Evolutionary conservation across 1,140 invertebrate genomes (phyloP), one percentile per base, ranked within the genome.

Genomic region (Drosophila mauritiana): DNA sequence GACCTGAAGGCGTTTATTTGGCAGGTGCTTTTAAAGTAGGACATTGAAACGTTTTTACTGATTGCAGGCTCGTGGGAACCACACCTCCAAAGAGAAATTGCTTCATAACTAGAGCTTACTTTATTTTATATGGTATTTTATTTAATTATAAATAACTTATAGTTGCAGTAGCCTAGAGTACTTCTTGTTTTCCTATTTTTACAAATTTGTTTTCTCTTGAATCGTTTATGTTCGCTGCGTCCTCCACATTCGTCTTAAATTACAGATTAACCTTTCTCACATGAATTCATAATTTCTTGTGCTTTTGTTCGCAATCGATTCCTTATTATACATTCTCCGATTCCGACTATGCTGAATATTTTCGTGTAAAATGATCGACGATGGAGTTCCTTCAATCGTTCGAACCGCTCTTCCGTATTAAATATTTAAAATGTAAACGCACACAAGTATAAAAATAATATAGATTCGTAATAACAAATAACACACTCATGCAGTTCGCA

Each of bases 81-180:
- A 6, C 27, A 27, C 12, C n/a, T 10, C 10, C 46, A 37, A 31
- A 48, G n/a, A 8, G 0, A 56, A 39, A 31, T 37, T 20, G 7
- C 13, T 48, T 11, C 0, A 48, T 11, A 69, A 68, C 61, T 51
- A 56, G 10, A 57, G 42, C 59, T 56, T 63, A 67, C 39, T 76
- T 64, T 88, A 86, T 83, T 89, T 89, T 77, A 70, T 89, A 78
- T 84, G 17, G 56, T 86, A 86, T 89, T 88, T 89, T 90, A 84
- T 90, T 89, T 90, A 89, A 84, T 89, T 90, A 89, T 89, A 89
- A 89, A 89, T 89, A 90, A 89, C 84, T 89, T 89, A 89, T 73
- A 73, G 76, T 78, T 78, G 53, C 58, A 45, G 61, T 70, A 77
- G 27, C 69, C 67, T 78, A 78, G 43, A 78, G 49, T 65, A 65